Percentiles rank a stretch among this genome's conserved stretches.
Conservation (phyloP, 1,140 invertebrate genomes). For the Babylonia areolata region DNA sequence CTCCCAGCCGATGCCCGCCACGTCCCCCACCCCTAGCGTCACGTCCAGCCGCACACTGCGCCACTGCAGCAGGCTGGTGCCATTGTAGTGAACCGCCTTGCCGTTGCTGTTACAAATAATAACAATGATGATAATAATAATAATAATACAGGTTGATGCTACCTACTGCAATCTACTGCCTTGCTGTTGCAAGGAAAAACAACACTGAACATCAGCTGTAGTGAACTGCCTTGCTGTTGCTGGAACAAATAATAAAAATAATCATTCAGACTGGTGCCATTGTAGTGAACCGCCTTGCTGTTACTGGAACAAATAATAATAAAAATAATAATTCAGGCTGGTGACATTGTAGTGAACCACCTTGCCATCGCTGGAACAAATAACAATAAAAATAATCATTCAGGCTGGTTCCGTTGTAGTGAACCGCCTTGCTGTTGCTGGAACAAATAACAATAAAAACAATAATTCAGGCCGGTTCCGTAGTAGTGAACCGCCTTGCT, state of each 20-base stretch:
- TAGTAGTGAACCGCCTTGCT: constrained; percentile 77
- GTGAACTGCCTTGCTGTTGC: no score
- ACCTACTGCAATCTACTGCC: background rate
- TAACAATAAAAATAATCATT: no score
- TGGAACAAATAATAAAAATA: no score
- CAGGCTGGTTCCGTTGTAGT: constrained; percentile 76
- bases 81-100: constrained; percentile 76
- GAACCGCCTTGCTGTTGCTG: constrained; percentile 75
- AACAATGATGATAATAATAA: no score
- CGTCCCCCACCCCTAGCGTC: constrained; percentile 70
- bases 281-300: background rate
- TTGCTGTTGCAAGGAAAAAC: no score
- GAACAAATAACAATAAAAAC: no score
- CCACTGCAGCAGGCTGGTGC: constrained; percentile 75
- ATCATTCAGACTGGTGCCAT: constrained; percentile 66
- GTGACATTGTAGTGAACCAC: no score
- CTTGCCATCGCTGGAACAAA: no score
- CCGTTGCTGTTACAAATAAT: constrained; percentile 69
- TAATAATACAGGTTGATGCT: no score
- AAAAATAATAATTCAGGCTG: no score
- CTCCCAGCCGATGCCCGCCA: constrained; percentile 76
- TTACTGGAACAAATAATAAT: no score
- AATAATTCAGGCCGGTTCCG: constrained; percentile 73
- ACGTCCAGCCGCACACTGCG: constrained; percentile 74
- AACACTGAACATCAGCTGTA: no score